phyloP scores from a whole-genome alignment of 2,113 vertebrate genomes.

The Scomber colias region DNA sequence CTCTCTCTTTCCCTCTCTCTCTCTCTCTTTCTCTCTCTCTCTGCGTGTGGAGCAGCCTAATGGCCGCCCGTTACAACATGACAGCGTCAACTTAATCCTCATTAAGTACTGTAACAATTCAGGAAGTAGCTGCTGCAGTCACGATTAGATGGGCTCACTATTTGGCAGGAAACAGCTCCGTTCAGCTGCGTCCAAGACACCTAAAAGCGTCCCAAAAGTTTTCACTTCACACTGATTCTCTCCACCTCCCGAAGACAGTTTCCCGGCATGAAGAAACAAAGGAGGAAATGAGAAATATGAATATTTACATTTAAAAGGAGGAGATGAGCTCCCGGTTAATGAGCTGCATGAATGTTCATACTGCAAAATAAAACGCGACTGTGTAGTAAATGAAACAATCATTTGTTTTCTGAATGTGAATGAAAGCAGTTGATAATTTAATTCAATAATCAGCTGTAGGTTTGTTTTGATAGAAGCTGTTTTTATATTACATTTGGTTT shows the following conservation, averaged over 20 bases:
- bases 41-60: conserved; percentile 58
- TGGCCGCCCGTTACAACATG: conserved; percentile 78
- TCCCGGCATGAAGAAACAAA: neutral
- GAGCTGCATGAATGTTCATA: neutral
- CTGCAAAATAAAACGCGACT: neutral
- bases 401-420: neutral
- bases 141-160: conserved; percentile 83
- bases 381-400: neutral
- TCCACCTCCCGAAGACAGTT: neutral
- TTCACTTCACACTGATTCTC: conserved; percentile 38
- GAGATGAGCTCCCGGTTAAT: neutral
- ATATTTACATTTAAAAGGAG: neutral
- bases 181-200: conserved; percentile 79
- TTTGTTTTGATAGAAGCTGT: neutral
- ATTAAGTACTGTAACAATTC: conserved; percentile 84
- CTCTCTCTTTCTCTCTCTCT: neutral
- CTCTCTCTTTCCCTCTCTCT: conserved; percentile 13
- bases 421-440: neutral
- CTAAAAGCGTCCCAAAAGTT: conserved; percentile 74
- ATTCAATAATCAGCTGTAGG: neutral
- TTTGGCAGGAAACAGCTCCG: conserved; percentile 86
- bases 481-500: neutral
- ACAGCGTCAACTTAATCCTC: conserved; percentile 85
- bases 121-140: conserved; percentile 85
- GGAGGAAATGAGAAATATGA: neutral